A percentile compares a stretch with the other conserved stretches of the same genome.
Evolutionary conservation across 35 echinoderm and acorn worm genomes (phyloP).

Genomic region (Acanthaster planci): DNA sequence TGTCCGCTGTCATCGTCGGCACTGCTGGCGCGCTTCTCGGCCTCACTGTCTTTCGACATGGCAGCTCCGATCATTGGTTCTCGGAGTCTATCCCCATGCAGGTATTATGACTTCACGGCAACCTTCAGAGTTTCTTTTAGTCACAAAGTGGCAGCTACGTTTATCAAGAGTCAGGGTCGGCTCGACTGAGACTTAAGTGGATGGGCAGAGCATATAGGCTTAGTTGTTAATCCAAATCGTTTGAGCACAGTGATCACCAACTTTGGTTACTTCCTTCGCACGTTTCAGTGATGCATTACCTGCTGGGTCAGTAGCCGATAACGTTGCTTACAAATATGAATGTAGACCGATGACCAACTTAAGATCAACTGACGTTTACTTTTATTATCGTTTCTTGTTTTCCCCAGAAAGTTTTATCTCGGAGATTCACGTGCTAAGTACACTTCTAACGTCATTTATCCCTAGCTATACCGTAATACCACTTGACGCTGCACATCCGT

Average conservation of each 20-base stretch:
- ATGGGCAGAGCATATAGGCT: neutral
- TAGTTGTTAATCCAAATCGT: neutral
- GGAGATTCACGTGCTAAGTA: neutral
- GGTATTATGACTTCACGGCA: neutral
- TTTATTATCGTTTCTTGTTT: neutral
- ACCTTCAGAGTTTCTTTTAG: neutral
- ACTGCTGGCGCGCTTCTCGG: conserved; percentile 1
- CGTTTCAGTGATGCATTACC: neutral
- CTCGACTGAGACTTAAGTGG: neutral
- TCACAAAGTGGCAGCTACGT: neutral
- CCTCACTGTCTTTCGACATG: conserved; percentile 14
- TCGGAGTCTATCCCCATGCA: neutral
- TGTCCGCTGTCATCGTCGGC: conserved; percentile 8
- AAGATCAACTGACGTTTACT: conserved; percentile 5
- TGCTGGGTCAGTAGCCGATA: conserved; percentile 19
- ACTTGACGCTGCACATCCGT: conserved; percentile 13
- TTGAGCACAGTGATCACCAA: neutral
- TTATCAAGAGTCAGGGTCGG: neutral
- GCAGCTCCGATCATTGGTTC: neutral
- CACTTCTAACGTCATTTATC: conserved; percentile 12
- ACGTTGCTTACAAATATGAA: neutral
- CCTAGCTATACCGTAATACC: neutral
- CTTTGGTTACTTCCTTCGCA: neutral
- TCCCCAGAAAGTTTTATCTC: conserved; percentile 6
- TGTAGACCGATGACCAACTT: neutral